These are phyloP conservation scores for Aythya baeri DNA, from an alignment of 2,113 vertebrate species.

Conservation along the genomic window DNA sequence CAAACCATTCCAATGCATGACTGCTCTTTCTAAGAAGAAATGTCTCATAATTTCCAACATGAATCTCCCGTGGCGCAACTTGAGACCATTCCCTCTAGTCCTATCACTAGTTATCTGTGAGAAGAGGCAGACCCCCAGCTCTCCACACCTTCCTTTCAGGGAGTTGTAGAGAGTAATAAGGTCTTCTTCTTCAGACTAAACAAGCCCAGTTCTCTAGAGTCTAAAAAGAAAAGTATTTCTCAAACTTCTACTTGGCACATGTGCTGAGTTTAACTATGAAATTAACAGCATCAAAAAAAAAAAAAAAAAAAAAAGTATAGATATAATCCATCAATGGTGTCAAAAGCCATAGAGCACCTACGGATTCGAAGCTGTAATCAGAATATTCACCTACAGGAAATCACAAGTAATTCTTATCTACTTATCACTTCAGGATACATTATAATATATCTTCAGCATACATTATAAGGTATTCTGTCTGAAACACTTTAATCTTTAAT, in stretches of 20 bases:
- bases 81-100: no score
- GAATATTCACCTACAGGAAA: background rate
- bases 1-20: no score
- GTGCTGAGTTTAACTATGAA: background rate
- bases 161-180: no score
- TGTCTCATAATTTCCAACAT: no score
- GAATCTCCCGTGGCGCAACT: no score
- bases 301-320: background rate
- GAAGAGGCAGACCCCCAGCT: no score
- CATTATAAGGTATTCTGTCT: background rate
- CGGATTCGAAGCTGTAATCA: background rate
- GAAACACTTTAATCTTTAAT: background rate
- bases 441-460: background rate
- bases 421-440: background rate
- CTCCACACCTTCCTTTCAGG: no score
- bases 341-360: background rate
- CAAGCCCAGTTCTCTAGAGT: background rate
- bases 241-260: background rate
- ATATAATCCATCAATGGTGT: background rate
- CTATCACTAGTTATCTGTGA: no score
- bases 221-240: background rate
- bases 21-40: no score
- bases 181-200: no score
- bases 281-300: background rate
- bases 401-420: background rate